Evolutionary conservation across 1,140 invertebrate genomes (phyloP), one percentile per base, ranked within the genome.

Genomic region (Eurosta solidaginis): DNA sequence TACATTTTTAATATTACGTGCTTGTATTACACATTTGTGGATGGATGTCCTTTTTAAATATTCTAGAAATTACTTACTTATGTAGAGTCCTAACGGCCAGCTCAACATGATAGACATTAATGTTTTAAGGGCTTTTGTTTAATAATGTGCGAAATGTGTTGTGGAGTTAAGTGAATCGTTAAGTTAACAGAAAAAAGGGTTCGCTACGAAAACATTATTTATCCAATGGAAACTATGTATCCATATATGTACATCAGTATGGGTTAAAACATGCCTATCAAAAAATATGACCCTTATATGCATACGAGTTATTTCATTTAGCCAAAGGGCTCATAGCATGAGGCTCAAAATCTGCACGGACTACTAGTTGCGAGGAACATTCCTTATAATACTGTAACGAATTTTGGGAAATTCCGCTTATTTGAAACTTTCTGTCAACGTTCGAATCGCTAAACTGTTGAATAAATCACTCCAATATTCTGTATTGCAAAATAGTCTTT

Each of bases 141-240:
- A 59, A 59, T 59, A 59, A 59, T 59, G 54, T 59, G 54, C 54
- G 54, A 59, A 59, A 59, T 59, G 17, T 59, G 29, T 59, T 59
- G 54, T 33, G 33, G 54, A 59, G 54, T 59, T 59, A 33, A 59
- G 54, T 33, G 54, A 33, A 59, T 33, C 27, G 14, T 12, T 33
- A 59, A 33, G 25, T 33, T 59, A 33, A 27, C 10, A 59, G n/a
- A n/a, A 54, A 59, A 59, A 59, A 59, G 29, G 54, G 54, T 59
- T 33, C 54, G 17, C 33, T 29, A 59, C 54, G 29, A 22, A 29
- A 33, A 9, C 29, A 22, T 29, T 14, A 59, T 59, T 59, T 59
- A 59, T 1, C 54, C 54, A 4, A 3, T 33, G 29, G 54, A 14
- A n/a, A 17, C 12, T 33, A 33, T 33, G 14, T 59, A 33, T 59